Percentiles rank a stretch among this genome's conserved stretches.
Conservation (phyloP, 2,797 vertebrate genomes). For the Coluber constrictor region DNA sequence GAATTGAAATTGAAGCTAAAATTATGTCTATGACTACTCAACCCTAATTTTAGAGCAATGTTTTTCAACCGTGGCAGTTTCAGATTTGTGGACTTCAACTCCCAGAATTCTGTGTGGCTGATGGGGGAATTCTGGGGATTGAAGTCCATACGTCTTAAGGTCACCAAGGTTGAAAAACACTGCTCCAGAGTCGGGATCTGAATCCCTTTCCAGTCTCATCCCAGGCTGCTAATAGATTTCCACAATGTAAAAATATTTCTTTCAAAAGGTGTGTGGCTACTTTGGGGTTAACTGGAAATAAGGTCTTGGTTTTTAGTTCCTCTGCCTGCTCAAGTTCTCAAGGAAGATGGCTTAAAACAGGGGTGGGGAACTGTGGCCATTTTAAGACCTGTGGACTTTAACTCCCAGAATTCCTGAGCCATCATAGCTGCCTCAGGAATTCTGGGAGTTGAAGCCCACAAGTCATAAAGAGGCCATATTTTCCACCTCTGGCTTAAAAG, state of each 20-base stretch:
- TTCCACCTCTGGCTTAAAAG: neutral
- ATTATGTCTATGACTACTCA: neutral
- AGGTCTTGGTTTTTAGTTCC: neutral
- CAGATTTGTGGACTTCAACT: neutral
- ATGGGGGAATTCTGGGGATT: neutral
- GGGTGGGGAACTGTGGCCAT: neutral
- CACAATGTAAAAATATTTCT: neutral
- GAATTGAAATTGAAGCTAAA: neutral
- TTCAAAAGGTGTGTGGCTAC: neutral
- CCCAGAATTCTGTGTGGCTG: neutral
- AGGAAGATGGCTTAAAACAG: neutral
- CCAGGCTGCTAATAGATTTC: neutral
- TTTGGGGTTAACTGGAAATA: too few species aligned
- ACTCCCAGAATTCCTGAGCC: too few species aligned
- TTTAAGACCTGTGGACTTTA: neutral
- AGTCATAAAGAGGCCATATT: neutral
- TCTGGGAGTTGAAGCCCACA: neutral
- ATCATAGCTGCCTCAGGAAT: too few species aligned
- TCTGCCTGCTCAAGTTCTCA: neutral
- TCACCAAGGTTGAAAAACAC: neutral
- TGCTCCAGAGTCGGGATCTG: neutral
- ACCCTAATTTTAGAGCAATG: neutral
- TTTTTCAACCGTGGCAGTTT: neutral
- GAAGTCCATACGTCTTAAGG: neutral
- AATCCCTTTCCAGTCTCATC: neutral